These are phyloP conservation scores for Oncopeltus fasciatus DNA, from an alignment of 1,140 invertebrate genomes.

Conservation along the genomic window DNA sequence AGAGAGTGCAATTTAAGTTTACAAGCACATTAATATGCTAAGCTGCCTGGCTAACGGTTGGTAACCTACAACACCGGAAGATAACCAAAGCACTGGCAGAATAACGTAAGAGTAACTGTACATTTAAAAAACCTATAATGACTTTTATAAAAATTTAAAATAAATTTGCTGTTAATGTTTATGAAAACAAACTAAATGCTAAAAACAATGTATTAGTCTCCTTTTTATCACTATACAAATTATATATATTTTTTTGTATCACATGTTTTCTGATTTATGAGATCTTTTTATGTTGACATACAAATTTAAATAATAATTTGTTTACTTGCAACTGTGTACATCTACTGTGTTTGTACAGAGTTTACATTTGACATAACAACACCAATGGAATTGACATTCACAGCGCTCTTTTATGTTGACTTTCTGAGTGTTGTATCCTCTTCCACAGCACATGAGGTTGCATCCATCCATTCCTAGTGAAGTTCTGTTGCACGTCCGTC, in stretches of 20 bases:
- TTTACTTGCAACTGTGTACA: conserved; percentile 18
- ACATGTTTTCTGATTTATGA: background rate
- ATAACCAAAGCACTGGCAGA: too few species aligned
- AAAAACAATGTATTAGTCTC: too few species aligned
- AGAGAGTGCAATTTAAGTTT: too few species aligned
- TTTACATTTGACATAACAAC: conserved; percentile 80
- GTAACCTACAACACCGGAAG: too few species aligned
- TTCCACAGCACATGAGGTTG: conserved; percentile 72
- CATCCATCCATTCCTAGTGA: conserved; percentile 69
- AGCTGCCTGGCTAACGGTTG: too few species aligned
- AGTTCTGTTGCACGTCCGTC: conserved; percentile 65
- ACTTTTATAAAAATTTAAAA: too few species aligned
- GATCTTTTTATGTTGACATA: background rate
- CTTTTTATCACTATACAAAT: too few species aligned
- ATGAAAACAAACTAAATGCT: too few species aligned
- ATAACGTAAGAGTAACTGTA: too few species aligned
- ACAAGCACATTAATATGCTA: too few species aligned
- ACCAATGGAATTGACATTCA: conserved; percentile 81
- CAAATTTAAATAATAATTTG: background rate
- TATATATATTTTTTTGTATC: background rate
- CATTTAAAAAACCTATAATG: too few species aligned
- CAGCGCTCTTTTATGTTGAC: conserved; percentile 57
- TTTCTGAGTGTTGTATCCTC: conserved; percentile 59
- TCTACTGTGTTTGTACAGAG: conserved; percentile 47
- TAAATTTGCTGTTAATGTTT: too few species aligned